Conservation (phyloP, 2,888 invertebrate species). For the Spodoptera littoralis region DNA sequence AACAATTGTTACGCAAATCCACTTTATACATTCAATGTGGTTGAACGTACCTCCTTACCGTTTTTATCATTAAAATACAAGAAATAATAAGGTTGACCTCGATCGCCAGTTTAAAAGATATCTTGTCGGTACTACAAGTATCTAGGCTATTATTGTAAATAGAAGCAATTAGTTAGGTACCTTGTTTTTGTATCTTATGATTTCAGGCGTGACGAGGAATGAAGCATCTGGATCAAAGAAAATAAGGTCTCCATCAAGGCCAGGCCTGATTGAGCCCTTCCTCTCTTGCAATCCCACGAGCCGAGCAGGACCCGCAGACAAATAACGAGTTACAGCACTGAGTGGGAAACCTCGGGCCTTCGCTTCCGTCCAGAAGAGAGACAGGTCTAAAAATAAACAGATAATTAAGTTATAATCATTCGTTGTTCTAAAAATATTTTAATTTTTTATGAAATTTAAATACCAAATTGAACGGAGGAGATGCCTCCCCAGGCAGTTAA, state of each 20-base stretch:
- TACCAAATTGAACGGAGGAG: constrained; percentile 91
- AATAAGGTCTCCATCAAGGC: constrained; percentile 92
- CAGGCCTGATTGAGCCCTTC: constrained; percentile 89
- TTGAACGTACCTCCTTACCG: too few relatives aligned
- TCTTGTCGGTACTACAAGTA: not conserved
- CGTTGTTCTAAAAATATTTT: too few relatives aligned
- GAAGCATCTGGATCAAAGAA: constrained; percentile 90
- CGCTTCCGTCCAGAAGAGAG: constrained; percentile 91
- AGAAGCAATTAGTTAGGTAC: constrained; percentile 61
- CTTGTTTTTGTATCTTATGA: constrained; percentile 90
- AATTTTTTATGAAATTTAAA: too few relatives aligned
- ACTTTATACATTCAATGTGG: too few relatives aligned
- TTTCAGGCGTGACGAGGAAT: constrained; percentile 85
- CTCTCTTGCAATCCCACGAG: constrained; percentile 87
- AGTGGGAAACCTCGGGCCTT: constrained; percentile 83
- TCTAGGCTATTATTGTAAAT: too few relatives aligned
- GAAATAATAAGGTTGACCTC: not conserved
- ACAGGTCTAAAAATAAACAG: constrained; percentile 77
- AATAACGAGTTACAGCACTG: constrained; percentile 84
- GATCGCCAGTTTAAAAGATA: not conserved
- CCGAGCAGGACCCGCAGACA: constrained; percentile 89
- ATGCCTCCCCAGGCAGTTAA: constrained; percentile 92
- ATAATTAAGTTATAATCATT: not conserved
- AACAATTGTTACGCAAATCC: too few relatives aligned
- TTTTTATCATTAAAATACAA: not conserved